These are phyloP conservation scores for Scalopus aquaticus DNA, from an alignment of 2,113 vertebrate genomes.

Conservation along the genomic window DNA sequence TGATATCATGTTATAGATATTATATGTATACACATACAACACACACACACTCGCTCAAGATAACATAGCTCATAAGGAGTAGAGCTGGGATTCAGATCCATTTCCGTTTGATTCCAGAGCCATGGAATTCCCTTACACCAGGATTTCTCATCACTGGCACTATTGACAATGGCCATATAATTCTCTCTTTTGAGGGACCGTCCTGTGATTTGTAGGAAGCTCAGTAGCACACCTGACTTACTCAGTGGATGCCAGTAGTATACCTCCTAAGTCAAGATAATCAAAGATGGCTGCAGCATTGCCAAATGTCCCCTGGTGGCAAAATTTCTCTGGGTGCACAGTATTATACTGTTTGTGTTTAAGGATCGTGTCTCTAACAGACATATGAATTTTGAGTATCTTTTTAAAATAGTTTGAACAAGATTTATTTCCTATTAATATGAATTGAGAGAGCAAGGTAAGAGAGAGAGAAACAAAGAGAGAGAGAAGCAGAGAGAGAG, in stretches of 20 bases:
- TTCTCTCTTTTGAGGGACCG: not conserved
- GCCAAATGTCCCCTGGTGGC: not conserved
- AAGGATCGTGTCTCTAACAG: not conserved
- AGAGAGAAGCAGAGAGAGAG: not conserved
- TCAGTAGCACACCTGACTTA: not conserved
- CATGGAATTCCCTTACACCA: not conserved
- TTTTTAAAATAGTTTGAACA: constrained; percentile 9
- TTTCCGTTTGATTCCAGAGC: not conserved
- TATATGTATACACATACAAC: not conserved
- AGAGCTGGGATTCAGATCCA: not conserved
- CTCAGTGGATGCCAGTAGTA: not conserved
- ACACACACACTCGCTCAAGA: not conserved
- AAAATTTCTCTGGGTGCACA: not conserved
- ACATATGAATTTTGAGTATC: not conserved
- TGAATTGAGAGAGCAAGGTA: not conserved
- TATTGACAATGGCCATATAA: not conserved
- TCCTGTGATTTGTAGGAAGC: not conserved
- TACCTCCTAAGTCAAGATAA: not conserved
- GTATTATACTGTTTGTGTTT: not conserved
- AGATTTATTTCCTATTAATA: constrained; percentile 34
- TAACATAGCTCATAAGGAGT: not conserved
- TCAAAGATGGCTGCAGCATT: not conserved
- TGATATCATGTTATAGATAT: not conserved
- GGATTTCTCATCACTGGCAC: not conserved
- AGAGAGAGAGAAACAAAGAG: not conserved